Conservation (phyloP, 2,113 vertebrate species). For the Python bivittatus region DNA sequence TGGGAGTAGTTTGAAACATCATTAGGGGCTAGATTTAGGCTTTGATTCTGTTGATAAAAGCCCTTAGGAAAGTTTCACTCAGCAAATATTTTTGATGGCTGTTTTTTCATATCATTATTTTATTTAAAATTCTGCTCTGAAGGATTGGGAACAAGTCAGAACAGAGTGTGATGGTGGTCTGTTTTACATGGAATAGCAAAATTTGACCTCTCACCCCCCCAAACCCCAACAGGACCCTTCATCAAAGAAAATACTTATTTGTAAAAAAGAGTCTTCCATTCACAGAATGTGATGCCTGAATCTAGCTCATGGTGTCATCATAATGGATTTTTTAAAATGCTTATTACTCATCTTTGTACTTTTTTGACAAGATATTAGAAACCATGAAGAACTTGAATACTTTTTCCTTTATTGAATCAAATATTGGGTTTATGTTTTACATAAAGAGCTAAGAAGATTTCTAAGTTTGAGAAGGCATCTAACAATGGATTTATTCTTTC, state of each 20-base stretch:
- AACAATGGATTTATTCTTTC: neutral
- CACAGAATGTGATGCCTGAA: neutral
- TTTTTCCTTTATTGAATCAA: neutral
- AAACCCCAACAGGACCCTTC: neutral
- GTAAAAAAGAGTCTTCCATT: neutral
- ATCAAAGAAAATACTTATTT: neutral
- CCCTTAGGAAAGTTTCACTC: too few relatives aligned
- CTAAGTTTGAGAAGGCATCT: neutral
- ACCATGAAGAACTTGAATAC: neutral
- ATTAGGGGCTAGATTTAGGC: neutral
- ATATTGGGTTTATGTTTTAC: neutral
- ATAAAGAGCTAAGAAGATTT: neutral
- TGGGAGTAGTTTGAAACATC: neutral
- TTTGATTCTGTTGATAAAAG: neutral
- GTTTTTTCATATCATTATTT: neutral
- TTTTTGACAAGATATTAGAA: neutral
- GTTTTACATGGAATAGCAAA: neutral
- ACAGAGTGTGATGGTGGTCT: neutral
- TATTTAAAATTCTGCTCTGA: neutral
- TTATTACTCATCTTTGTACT: neutral
- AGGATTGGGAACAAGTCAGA: neutral
- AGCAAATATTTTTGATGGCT: neutral
- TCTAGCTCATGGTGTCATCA: neutral
- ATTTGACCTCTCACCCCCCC: neutral
- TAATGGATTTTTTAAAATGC: neutral